Percentiles rank a stretch among this genome's conserved stretches.
Conservation (phyloP, 2,797 vertebrate genomes). For the Thripadectes ignobilis region DNA sequence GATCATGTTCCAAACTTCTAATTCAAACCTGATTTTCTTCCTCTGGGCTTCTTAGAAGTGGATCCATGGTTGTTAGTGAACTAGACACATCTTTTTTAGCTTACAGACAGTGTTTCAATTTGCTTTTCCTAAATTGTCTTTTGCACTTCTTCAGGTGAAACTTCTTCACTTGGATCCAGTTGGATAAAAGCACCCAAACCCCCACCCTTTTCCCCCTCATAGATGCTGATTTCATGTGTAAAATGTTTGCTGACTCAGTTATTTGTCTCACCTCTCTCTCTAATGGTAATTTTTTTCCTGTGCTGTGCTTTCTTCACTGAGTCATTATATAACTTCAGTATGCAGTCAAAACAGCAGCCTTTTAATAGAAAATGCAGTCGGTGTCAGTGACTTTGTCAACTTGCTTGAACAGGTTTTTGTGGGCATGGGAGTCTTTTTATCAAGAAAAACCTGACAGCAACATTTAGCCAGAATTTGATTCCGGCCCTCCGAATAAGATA, state of each 20-base stretch:
- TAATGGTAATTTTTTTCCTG: neutral
- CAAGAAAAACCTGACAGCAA: neutral
- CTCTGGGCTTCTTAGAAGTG: neutral
- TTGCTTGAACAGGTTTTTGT: neutral
- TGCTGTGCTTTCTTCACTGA: neutral
- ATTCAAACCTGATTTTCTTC: neutral
- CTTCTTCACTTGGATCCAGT: neutral
- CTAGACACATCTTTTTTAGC: neutral
- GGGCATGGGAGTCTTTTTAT: neutral
- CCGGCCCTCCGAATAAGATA: neutral
- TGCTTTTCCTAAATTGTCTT: neutral
- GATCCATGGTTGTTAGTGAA: neutral
- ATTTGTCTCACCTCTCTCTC: neutral
- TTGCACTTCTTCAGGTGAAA: neutral
- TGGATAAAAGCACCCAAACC: neutral
- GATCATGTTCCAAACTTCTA: neutral
- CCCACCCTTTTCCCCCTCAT: fast-evolving
- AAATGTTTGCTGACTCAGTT: neutral
- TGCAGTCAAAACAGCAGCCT: neutral
- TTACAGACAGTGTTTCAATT: neutral
- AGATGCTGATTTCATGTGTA: neutral
- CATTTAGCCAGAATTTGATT: neutral
- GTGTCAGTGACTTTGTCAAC: neutral
- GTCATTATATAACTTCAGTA: neutral
- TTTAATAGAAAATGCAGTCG: neutral